These are phyloP conservation scores for Falco rusticolus DNA, from an alignment of 2,797 vertebrate genomes.

Conservation along the genomic window DNA sequence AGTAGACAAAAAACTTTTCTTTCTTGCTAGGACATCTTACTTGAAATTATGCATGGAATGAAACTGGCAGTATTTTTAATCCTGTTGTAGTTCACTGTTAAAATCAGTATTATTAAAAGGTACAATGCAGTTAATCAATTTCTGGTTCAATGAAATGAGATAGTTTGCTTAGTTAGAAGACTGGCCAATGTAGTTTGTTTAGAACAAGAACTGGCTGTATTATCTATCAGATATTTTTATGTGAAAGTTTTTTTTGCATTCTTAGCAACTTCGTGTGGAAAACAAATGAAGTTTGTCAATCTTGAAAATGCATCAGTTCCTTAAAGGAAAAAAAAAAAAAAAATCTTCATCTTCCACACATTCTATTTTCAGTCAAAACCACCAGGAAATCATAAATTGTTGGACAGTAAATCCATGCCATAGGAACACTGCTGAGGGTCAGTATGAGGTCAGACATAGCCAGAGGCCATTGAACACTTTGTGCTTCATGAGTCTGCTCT, in stretches of 20 bases:
- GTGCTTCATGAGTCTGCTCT: neutral
- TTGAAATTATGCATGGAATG: neutral
- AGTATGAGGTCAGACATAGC: constrained; percentile 20
- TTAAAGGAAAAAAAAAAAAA: neutral
- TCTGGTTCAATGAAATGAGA: neutral
- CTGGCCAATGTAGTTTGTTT: neutral
- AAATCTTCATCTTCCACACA: neutral
- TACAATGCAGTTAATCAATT: neutral
- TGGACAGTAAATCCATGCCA: neutral
- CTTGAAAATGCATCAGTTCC: neutral
- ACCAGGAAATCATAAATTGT: neutral
- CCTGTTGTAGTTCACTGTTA: neutral
- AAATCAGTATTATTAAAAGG: neutral
- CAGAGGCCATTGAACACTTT: neutral
- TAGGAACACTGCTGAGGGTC: neutral
- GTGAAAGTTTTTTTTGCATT: neutral
- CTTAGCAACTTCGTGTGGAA: neutral
- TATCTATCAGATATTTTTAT: neutral
- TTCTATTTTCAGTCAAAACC: neutral
- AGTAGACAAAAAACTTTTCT: neutral
- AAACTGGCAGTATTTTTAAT: neutral
- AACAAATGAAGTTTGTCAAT: neutral
- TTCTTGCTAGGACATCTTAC: neutral
- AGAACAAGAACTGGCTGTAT: neutral
- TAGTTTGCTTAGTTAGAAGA: constrained; percentile 4